phyloP scores from a whole-genome alignment of 2,888 invertebrate species.

The Acleris literana region DNA sequence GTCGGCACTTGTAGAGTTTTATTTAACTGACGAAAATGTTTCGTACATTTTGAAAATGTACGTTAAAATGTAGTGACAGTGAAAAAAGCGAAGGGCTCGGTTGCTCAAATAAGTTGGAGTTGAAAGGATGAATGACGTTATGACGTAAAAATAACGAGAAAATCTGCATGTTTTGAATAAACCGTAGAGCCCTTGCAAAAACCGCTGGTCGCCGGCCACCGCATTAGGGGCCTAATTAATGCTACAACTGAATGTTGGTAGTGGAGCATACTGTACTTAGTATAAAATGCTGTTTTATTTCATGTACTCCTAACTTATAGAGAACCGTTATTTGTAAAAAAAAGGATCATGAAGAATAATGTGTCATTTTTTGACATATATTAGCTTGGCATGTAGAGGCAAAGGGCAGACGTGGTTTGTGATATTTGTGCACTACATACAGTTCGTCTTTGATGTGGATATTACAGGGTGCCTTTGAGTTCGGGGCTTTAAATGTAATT shows the following conservation, averaged over 20 bases:
- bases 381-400: too few relatives aligned
- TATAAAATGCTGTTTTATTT: too few relatives aligned
- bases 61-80: conserved; percentile 9
- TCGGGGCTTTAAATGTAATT: too few relatives aligned
- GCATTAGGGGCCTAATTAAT: conserved; percentile 8
- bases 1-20: conserved; percentile 2
- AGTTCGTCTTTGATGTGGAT: too few relatives aligned
- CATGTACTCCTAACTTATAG: too few relatives aligned
- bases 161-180: conserved; percentile 16
- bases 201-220: conserved; percentile 1
- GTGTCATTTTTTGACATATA: too few relatives aligned
- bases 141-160: conserved; percentile 4
- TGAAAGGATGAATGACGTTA: conserved; percentile 8
- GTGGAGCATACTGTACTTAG: neutral
- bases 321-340: too few relatives aligned
- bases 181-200: conserved; percentile 6
- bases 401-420: too few relatives aligned
- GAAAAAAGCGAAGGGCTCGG: neutral
- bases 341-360: too few relatives aligned
- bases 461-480: too few relatives aligned
- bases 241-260: neutral
- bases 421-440: too few relatives aligned
- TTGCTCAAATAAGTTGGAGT: conserved; percentile 1
- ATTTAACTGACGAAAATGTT: conserved; percentile 19
- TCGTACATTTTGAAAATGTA: neutral